These are phyloP conservation scores for Characodon lateralis DNA, from an alignment of 2,797 vertebrate species.

Conservation along the genomic window DNA sequence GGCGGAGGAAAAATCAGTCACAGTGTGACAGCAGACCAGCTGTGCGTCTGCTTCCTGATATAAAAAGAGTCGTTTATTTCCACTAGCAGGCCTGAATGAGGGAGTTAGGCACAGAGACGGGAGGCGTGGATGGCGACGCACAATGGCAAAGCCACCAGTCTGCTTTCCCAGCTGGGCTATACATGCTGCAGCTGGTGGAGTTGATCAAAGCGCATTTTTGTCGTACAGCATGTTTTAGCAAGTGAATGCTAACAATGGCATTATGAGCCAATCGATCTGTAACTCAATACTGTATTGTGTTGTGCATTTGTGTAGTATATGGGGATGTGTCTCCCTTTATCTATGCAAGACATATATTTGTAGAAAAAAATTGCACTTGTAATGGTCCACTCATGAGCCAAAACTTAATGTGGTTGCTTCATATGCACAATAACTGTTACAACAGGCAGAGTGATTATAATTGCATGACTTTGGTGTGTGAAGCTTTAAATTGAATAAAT, in stretches of 20 bases:
- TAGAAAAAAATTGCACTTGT: neutral
- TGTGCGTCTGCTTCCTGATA: conserved; percentile 64
- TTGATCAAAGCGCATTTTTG: conserved; percentile 63
- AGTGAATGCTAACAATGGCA: conserved; percentile 59
- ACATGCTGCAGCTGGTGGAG: conserved; percentile 64
- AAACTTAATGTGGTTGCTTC: too few species aligned
- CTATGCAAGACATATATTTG: neutral
- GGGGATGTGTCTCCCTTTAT: neutral
- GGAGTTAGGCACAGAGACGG: conserved; percentile 16
- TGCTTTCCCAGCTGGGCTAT: conserved; percentile 61
- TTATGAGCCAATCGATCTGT: conserved; percentile 39
- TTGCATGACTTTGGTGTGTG: too few species aligned
- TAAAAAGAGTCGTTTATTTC: conserved; percentile 67
- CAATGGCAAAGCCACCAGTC: conserved; percentile 46
- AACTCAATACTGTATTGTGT: conserved; percentile 6
- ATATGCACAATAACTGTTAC: too few species aligned
- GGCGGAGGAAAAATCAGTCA: conserved; percentile 59
- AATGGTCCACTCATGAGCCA: neutral
- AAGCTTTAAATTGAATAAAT: too few species aligned
- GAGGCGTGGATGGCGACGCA: conserved; percentile 36
- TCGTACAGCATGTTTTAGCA: conserved; percentile 53
- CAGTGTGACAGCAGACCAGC: conserved; percentile 67
- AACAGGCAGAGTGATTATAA: too few species aligned
- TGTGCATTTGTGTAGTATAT: neutral
- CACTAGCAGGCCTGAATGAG: conserved; percentile 39